phyloP scores from a whole-genome alignment of 2,797 vertebrate genomes.

The Enteromius viviparus region DNA sequence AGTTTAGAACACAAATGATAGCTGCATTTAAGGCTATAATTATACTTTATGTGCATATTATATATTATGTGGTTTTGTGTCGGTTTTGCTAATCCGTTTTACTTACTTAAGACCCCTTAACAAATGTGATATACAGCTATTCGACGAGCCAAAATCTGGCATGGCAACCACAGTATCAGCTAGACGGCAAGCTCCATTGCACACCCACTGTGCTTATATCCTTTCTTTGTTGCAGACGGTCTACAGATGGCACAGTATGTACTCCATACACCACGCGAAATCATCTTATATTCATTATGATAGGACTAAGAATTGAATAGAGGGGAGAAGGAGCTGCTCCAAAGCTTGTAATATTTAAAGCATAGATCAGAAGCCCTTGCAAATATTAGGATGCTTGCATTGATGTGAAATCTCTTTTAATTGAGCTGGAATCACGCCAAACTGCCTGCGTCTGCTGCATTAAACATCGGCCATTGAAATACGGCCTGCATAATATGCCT shows the following conservation, averaged over 20 bases:
- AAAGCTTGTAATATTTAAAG: slow-evolving; percentile 13
- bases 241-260: slow-evolving; percentile 4
- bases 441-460: slow-evolving; percentile 34
- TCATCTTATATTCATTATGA: neutral
- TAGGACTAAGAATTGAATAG: neutral
- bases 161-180: slow-evolving; percentile 43
- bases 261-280: neutral
- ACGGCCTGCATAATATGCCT: slow-evolving; percentile 39
- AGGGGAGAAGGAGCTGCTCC: neutral
- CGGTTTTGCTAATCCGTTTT: neutral
- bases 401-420: slow-evolving; percentile 62
- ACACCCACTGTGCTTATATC: slow-evolving; percentile 21
- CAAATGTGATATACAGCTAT: slow-evolving; percentile 30
- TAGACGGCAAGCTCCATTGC: slow-evolving; percentile 38
- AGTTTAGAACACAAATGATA: neutral
- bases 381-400: slow-evolving; percentile 59
- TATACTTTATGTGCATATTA: slow-evolving; percentile 8
- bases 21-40: slow-evolving; percentile 27
- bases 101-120: slow-evolving; percentile 38
- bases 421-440: slow-evolving; percentile 58
- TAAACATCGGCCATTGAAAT: slow-evolving; percentile 54
- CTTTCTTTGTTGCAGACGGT: slow-evolving; percentile 1
- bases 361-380: slow-evolving; percentile 48
- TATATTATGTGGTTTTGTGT: slow-evolving; percentile 9
- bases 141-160: slow-evolving; percentile 35